Conservation (phyloP, 2,113 vertebrate genomes). For the Andinoacara biseriatus region DNA sequence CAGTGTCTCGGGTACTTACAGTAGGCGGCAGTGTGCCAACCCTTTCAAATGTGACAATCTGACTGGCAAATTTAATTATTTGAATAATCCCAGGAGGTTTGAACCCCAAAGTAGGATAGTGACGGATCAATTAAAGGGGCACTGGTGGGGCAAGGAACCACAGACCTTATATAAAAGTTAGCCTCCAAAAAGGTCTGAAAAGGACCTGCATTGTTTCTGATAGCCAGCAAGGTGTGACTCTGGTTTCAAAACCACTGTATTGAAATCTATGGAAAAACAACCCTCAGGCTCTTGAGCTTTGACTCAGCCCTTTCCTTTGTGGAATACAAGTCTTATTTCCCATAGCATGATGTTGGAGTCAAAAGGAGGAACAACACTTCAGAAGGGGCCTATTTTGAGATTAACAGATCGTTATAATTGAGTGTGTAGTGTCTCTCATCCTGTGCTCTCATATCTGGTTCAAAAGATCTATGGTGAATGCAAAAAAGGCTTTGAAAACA, state of each 20-base stretch:
- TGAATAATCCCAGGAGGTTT: neutral
- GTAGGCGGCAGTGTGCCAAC: neutral
- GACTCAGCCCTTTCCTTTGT: neutral
- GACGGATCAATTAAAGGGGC: neutral
- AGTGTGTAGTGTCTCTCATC: fast-evolving
- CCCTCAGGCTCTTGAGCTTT: neutral
- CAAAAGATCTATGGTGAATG: neutral
- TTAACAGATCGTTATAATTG: neutral
- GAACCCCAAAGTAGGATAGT: neutral
- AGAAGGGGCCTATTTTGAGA: neutral
- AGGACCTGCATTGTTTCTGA: neutral
- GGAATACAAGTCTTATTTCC: neutral
- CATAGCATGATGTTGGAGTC: neutral
- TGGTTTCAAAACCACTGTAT: neutral
- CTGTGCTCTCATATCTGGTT: neutral
- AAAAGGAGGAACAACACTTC: neutral
- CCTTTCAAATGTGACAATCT: neutral
- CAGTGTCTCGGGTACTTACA: neutral
- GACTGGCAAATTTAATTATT: neutral
- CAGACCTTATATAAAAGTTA: neutral
- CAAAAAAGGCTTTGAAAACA: neutral
- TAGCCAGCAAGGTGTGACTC: neutral
- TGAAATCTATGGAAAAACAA: neutral
- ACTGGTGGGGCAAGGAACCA: neutral
- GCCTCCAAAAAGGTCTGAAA: neutral